phyloP scores from a whole-genome alignment of 1,140 invertebrate species.

The Hycleus cichorii region DNA sequence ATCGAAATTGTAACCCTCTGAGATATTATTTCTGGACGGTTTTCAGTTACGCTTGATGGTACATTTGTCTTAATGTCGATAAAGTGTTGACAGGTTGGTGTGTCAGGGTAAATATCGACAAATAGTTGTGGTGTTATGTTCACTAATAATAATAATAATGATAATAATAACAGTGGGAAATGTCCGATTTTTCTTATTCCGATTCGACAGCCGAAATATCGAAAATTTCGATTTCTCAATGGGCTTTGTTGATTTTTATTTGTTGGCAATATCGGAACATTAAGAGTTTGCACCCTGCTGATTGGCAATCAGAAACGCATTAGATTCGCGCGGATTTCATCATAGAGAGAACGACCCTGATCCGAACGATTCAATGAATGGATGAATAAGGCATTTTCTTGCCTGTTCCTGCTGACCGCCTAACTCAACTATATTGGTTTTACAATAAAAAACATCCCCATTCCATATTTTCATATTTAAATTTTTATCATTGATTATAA shows the following conservation, averaged over 20 bases:
- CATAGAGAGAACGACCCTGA: slow-evolving; percentile 20
- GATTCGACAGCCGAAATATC: too few species aligned
- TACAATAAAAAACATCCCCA: too few species aligned
- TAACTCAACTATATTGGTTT: too few species aligned
- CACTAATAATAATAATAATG: neutral
- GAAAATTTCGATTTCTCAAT: too few species aligned
- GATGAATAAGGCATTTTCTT: neutral
- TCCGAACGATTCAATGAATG: slow-evolving; percentile 10
- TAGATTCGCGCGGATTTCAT: slow-evolving; percentile 24
- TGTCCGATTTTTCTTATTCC: too few species aligned
- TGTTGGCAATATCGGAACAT: slow-evolving; percentile 21
- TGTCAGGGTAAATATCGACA: neutral
- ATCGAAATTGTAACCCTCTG: neutral
- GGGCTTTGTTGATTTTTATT: neutral
- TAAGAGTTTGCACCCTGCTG: slow-evolving; percentile 23
- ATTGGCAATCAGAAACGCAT: slow-evolving; percentile 31
- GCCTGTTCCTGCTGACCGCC: too few species aligned
- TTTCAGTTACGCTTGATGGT: too few species aligned
- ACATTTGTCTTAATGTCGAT: neutral
- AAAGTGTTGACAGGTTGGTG: too few species aligned
- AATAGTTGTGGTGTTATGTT: too few species aligned
- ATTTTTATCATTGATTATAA: too few species aligned
- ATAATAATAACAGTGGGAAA: neutral
- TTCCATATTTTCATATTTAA: too few species aligned
- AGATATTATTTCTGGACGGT: neutral